phyloP scores from a whole-genome alignment of 2,113 vertebrate genomes.

The Gobiocypris rarus region DNA sequence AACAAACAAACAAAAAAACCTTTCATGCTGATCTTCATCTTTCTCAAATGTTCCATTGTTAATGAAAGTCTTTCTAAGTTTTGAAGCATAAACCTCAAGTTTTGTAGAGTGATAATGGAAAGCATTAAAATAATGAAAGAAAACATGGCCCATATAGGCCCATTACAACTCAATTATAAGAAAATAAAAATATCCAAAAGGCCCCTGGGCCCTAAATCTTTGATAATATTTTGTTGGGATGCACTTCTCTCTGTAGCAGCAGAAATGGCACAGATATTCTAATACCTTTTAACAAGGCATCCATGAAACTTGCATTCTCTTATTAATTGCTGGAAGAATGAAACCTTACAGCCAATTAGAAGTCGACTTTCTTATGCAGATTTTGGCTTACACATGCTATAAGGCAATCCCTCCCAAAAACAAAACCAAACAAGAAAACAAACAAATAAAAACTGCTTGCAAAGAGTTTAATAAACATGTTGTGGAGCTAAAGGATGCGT shows the following conservation, averaged over 20 bases:
- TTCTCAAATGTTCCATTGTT: conserved; percentile 25
- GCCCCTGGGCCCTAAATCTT: conserved; percentile 59
- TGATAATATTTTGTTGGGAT: conserved; percentile 63
- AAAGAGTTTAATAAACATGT: conserved; percentile 53
- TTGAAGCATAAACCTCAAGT: conserved; percentile 6
- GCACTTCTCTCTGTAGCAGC: conserved; percentile 52
- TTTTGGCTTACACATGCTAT: conserved; percentile 45
- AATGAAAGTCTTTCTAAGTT: conserved; percentile 34
- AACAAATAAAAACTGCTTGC: conserved; percentile 47
- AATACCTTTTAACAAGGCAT: conserved; percentile 61
- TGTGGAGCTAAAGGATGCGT: conserved; percentile 50
- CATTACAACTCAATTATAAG: conserved; percentile 60
- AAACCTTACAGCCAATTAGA: conserved; percentile 62
- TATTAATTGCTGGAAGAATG: conserved; percentile 62
- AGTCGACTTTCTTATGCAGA: conserved; percentile 59
- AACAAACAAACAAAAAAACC: no score
- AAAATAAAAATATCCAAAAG: conserved; percentile 63
- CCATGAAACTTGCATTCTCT: conserved; percentile 46
- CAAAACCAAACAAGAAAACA: conserved; percentile 46
- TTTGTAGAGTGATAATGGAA: conserved; percentile 25
- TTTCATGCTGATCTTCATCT: not conserved
- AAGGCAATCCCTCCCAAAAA: conserved; percentile 32
- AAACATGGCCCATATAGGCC: conserved; percentile 45
- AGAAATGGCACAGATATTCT: conserved; percentile 55
- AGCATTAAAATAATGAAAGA: conserved; percentile 48